Percentiles rank a stretch among this genome's conserved stretches.
Conservation (phyloP, 1,140 invertebrate genomes). For the Arctopsyche grandis region DNA sequence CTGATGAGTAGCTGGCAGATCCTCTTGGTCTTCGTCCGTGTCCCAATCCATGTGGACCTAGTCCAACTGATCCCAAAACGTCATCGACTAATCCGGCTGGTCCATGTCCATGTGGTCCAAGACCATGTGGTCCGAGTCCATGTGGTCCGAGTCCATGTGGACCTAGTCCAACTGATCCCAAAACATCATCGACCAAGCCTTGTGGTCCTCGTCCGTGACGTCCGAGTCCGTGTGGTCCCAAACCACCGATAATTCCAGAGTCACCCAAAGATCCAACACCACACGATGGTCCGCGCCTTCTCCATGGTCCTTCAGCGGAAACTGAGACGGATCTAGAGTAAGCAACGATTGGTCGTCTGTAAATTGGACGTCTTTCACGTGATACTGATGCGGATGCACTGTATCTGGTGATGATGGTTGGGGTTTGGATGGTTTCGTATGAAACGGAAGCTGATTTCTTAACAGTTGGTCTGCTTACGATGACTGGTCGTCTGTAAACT, state of each 20-base stretch:
- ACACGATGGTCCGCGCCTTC: too few species aligned
- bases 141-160: not conserved
- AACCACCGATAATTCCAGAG: too few species aligned
- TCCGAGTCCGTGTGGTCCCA: too few species aligned
- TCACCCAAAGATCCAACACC: too few species aligned
- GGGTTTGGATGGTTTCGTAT: conserved; percentile 1
- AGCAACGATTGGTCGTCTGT: conserved; percentile 18
- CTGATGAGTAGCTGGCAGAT: too few species aligned
- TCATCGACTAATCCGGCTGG: not conserved
- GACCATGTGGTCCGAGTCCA: not conserved
- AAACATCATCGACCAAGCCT: too few species aligned
- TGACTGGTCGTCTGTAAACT: not conserved
- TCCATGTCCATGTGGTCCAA: not conserved
- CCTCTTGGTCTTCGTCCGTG: too few species aligned
- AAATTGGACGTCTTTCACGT: not conserved
- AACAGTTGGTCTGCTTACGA: not conserved
- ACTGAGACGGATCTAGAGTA: not conserved
- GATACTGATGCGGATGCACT: conserved; percentile 4
- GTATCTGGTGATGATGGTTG: conserved; percentile 11
- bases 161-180: conserved; percentile 1
- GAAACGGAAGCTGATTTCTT: not conserved
- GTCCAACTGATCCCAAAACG: not conserved
- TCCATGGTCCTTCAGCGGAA: too few species aligned
- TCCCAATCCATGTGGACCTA: not conserved
- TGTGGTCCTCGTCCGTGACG: too few species aligned